Percentiles rank a stretch among this genome's conserved stretches.
These are phyloP conservation scores for Aleadryas rufinucha DNA, from an alignment of 2,113 vertebrate genomes.

Conservation along the genomic window DNA sequence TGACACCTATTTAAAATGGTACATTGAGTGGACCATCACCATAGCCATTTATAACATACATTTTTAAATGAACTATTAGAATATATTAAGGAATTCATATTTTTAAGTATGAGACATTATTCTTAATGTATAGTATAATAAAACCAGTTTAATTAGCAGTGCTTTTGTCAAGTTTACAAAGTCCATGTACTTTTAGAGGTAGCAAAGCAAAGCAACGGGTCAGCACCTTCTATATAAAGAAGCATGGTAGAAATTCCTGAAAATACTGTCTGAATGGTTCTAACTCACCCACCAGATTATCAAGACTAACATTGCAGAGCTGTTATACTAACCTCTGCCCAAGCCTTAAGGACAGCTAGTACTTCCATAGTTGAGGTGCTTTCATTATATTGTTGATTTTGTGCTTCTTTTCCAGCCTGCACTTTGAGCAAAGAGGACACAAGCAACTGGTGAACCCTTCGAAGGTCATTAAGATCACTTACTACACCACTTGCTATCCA, in stretches of 20 bases:
- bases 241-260: not conserved
- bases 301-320: not conserved
- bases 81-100: not conserved
- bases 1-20: not conserved
- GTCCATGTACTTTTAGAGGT: not conserved
- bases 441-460: conserved; percentile 89
- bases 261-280: not conserved
- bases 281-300: not conserved
- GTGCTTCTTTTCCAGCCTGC: conserved; percentile 80
- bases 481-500: conserved; percentile 93
- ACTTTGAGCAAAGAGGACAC: conserved; percentile 88
- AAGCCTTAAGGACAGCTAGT: conserved; percentile 91
- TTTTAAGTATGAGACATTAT: not conserved
- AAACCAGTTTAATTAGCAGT: not conserved
- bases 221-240: not conserved
- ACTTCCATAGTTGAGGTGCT: conserved; percentile 90
- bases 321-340: conserved; percentile 83
- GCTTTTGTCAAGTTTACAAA: not conserved
- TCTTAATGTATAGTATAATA: not conserved
- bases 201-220: not conserved
- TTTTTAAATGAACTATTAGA: not conserved
- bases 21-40: not conserved
- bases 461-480: conserved; percentile 85
- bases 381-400: conserved; percentile 85
- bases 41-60: not conserved